phyloP scores from a whole-genome alignment of 2,797 vertebrate genomes.

The Carcharodon carcharias region DNA sequence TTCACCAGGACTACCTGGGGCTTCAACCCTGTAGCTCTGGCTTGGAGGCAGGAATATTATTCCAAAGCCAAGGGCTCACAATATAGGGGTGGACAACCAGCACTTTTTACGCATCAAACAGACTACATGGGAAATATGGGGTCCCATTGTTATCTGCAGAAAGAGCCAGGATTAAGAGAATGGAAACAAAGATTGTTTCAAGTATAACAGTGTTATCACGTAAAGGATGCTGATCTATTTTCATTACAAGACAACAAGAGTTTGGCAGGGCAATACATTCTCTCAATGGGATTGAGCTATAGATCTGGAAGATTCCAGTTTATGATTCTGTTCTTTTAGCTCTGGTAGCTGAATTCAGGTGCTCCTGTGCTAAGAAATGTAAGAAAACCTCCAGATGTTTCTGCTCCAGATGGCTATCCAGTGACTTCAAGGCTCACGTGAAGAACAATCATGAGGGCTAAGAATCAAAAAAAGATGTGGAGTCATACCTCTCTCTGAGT shows the following conservation, averaged over 20 bases:
- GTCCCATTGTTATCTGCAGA: background rate
- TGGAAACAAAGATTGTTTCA: background rate
- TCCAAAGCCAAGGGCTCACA: background rate
- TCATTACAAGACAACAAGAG: background rate
- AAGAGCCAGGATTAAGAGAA: background rate
- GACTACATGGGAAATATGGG: background rate
- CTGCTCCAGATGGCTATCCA: background rate
- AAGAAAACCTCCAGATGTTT: background rate
- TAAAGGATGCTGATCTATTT: background rate
- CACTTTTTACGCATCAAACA: background rate
- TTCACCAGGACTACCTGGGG: background rate
- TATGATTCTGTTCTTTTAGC: background rate
- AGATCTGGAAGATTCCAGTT: background rate
- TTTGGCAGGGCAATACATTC: background rate
- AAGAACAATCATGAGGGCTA: background rate
- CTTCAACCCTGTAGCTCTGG: background rate
- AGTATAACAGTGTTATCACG: background rate
- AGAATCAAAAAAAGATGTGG: background rate
- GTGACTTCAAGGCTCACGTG: background rate
- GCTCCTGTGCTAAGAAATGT: background rate
- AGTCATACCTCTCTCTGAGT: background rate
- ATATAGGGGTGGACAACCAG: background rate
- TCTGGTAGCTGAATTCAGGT: background rate
- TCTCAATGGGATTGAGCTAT: background rate
- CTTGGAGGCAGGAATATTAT: background rate